Conservation (phyloP, 2,797 vertebrate species). For the Tauraco hartlaubi region DNA sequence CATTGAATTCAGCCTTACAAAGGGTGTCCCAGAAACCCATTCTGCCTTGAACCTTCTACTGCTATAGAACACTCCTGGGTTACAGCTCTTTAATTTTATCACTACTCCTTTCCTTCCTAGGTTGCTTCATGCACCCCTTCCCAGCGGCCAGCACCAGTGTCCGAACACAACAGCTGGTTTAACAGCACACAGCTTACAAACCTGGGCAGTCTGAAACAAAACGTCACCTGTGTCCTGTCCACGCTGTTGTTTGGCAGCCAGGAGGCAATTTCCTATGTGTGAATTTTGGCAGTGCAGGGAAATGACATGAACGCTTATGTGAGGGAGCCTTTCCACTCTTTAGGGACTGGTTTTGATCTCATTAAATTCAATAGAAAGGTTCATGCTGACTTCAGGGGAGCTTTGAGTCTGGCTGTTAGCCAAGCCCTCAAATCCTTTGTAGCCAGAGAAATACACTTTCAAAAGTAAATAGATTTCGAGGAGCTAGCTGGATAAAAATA, state of each 20-base stretch:
- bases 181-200: not conserved
- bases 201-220: not conserved
- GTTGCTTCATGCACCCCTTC: not conserved
- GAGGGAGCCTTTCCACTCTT: not conserved
- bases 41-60: not conserved
- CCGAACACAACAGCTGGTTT: not conserved
- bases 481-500: not conserved
- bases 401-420: not conserved
- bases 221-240: not conserved
- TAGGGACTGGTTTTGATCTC: not conserved
- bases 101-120: not conserved
- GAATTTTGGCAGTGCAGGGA: not conserved
- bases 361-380: not conserved
- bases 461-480: not conserved
- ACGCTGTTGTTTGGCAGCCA: not conserved
- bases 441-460: not conserved
- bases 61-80: not conserved
- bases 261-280: not conserved
- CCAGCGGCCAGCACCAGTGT: not conserved
- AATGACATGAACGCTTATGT: not conserved
- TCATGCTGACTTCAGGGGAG: not conserved
- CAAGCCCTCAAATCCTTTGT: not conserved
- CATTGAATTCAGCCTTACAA: not conserved
- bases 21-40: not conserved
- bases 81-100: not conserved